Evolutionary conservation across 2,888 invertebrate genomes (phyloP).

Genomic region (Mesorhabditis belari): DNA sequence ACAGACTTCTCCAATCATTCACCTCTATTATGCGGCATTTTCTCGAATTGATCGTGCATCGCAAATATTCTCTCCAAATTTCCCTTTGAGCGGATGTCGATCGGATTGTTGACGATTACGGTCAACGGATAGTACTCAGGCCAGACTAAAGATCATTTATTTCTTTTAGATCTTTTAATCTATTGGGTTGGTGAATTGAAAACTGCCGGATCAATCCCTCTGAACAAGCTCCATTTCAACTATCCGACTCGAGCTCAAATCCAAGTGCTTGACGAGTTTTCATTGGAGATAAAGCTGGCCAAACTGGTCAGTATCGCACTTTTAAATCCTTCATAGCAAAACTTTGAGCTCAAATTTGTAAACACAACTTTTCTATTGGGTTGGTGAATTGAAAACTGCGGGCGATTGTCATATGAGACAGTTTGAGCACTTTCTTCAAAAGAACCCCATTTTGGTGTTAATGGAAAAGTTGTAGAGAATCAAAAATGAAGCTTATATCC

Average conservation of each 20-base stretch:
- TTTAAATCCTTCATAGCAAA: too few species aligned
- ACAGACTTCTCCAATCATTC: neutral
- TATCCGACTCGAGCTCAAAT: slow-evolving; percentile 55
- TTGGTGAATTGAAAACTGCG: too few species aligned
- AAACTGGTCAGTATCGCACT: neutral
- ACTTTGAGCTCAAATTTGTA: too few species aligned
- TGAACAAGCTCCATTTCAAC: slow-evolving; percentile 53
- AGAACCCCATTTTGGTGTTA: too few species aligned
- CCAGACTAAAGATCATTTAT: slow-evolving; percentile 28
- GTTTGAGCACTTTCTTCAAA: too few species aligned
- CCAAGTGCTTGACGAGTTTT: slow-evolving; percentile 53
- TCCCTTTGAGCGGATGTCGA: slow-evolving; percentile 27
- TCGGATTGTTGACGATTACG: slow-evolving; percentile 42
- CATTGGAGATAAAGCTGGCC: slow-evolving; percentile 35
- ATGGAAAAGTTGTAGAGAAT: too few species aligned
- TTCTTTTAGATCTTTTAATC: neutral
- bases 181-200: too few species aligned
- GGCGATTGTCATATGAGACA: too few species aligned
- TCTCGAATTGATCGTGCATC: slow-evolving; percentile 44
- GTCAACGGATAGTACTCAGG: slow-evolving; percentile 51
- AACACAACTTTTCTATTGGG: too few species aligned
- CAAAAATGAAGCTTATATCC: too few species aligned
- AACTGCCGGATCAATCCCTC: slow-evolving; percentile 52
- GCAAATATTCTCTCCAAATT: slow-evolving; percentile 21
- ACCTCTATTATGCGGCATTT: slow-evolving; percentile 35